Evolutionary conservation across 2,113 vertebrate species (phyloP).

Genomic region (Hippocampus abdominalis): DNA sequence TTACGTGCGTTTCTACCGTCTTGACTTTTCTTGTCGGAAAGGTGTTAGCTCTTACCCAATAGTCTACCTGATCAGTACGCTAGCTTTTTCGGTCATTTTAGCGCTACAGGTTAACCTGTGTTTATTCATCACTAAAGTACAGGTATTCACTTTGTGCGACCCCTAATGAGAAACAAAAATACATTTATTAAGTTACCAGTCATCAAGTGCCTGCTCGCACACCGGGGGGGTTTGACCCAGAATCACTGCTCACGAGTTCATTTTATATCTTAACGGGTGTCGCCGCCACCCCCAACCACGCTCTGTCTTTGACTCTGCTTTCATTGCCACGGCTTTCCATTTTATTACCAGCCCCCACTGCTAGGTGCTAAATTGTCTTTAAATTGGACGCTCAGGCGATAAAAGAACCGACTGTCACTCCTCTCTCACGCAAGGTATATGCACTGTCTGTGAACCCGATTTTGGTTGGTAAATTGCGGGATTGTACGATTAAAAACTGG

Average conservation of each 20-base stretch:
- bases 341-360: conserved; percentile 28
- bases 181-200: conserved; percentile 58
- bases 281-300: conserved; percentile 28
- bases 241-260: conserved; percentile 36
- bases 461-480: not conserved
- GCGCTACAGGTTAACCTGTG: too few relatives aligned
- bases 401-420: conserved; percentile 22
- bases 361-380: conserved; percentile 48
- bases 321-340: conserved; percentile 55
- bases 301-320: conserved; percentile 44
- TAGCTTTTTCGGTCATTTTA: too few relatives aligned
- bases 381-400: conserved; percentile 62
- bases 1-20: too few relatives aligned
- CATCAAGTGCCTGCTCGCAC: conserved; percentile 28
- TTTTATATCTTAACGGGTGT: conserved; percentile 36
- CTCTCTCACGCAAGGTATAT: conserved; percentile 1
- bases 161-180: conserved; percentile 32
- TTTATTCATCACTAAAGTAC: not conserved
- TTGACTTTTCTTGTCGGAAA: too few relatives aligned
- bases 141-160: conserved; percentile 1
- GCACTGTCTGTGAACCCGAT: conserved; percentile 13
- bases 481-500: conserved; percentile 3
- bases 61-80: too few relatives aligned
- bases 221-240: conserved; percentile 37
- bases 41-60: too few relatives aligned